Percentiles rank a stretch among this genome's conserved stretches.
Conservation (phyloP, 2,113 vertebrate species). For the Apeltes quadracus region DNA sequence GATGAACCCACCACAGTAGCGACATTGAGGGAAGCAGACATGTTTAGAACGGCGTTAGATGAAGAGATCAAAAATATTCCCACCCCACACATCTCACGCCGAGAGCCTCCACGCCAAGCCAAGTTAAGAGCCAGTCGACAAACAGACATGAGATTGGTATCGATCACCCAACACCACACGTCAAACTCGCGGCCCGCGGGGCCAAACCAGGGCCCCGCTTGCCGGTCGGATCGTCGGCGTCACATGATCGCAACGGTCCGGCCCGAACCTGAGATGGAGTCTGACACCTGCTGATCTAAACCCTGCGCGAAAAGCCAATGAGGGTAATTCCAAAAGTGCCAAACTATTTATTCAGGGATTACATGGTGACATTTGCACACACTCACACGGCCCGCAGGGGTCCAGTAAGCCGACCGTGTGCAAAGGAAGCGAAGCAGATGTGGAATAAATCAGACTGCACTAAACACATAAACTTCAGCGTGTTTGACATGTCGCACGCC, state of each 20-base stretch:
- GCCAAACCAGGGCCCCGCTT: too few species aligned
- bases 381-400: too few species aligned
- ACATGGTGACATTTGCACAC: not conserved
- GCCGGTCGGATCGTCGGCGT: too few species aligned
- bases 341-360: not conserved
- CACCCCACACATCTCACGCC: too few species aligned
- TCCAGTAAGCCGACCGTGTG: not conserved
- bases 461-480: slow-evolving; percentile 35
- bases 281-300: too few species aligned
- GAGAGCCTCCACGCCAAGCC: not conserved
- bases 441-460: slow-evolving; percentile 20
- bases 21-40: too few species aligned
- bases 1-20: not conserved
- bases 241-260: too few species aligned
- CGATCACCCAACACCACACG: too few species aligned
- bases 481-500: slow-evolving; percentile 44
- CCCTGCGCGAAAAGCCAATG: not conserved
- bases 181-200: too few species aligned
- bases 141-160: not conserved
- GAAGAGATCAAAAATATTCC: too few species aligned
- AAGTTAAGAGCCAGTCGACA: not conserved
- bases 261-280: too few species aligned
- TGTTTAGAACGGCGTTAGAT: too few species aligned
- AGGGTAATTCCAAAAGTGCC: not conserved
- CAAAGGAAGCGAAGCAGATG: slow-evolving; percentile 20